Conservation (phyloP, 2,797 vertebrate genomes). For the Melanotaenia maccullochi region DNA sequence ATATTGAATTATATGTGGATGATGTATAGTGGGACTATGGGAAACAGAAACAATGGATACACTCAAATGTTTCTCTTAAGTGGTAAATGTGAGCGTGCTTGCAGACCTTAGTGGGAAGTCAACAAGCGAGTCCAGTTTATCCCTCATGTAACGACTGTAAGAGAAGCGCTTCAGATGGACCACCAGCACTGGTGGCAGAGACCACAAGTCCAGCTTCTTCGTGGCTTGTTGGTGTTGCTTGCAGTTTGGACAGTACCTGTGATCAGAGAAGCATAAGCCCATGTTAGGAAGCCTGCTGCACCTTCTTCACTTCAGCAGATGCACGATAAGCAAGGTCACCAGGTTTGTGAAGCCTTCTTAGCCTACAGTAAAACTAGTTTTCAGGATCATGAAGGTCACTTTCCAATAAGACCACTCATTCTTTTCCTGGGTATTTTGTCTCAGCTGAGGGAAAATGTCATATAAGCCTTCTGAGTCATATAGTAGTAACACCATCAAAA, state of each 20-base stretch:
- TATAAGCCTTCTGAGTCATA: no score
- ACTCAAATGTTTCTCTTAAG: not conserved
- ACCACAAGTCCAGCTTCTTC: slow-evolving; percentile 98
- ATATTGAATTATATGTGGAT: not conserved
- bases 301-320: not conserved
- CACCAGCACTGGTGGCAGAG: slow-evolving; percentile 94
- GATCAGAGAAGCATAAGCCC: not conserved
- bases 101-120: slow-evolving; percentile 93
- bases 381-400: no score
- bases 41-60: not conserved
- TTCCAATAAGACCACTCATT: no score
- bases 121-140: slow-evolving; percentile 97
- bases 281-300: no score
- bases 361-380: no score
- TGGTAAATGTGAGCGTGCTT: slow-evolving; percentile 20
- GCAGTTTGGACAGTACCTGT: slow-evolving; percentile 98
- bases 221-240: slow-evolving; percentile 99
- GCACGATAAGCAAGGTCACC: not conserved
- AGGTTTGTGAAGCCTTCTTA: not conserved
- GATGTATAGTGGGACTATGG: not conserved
- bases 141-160: slow-evolving; percentile 98
- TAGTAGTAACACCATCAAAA: no score
- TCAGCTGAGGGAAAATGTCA: no score
- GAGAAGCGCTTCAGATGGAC: slow-evolving; percentile 98
- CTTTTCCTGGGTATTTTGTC: no score